Evolutionary conservation across 1,140 invertebrate species (phyloP), one percentile per base, ranked within the genome.

Genomic region (Drosophila kurseongensis): DNA sequence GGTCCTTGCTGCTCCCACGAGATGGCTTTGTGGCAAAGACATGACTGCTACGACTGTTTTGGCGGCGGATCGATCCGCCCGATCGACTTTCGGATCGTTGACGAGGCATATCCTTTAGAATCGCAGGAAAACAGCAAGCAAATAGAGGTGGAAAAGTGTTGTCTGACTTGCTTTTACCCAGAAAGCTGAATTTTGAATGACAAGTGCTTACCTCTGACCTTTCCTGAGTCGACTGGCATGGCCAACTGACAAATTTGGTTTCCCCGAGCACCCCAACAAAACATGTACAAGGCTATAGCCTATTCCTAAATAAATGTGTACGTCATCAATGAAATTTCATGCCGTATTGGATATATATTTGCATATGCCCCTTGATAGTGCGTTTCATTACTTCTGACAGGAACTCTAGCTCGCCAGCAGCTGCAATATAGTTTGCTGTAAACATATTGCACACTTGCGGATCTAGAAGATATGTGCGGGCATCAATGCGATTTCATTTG

Each of bases 171-270:
- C 42, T 67, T 5, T 29, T 27, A 42, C 42, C 50, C 57, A 14
- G 27, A 73, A 48, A 50, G 23, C 57, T 18, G 52, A 77, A 80
- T 88, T 86, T 88, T 4, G 83, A 85, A 69, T 82, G 42, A 54
- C 10, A 44, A 27, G 1, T 7, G 12, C 18, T 29, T 12, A 18
- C 45, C 51, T 76, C 4, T 55, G 9, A 38, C 38, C 14, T n/a
- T 12, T 14, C 6, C 27, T 1, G 7, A 72, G 16, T n/a, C 16
- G 0, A 40, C 14, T 3, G 5, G 5, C 55, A 16, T 0, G 13
- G 72, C 69, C 59, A 55, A 65, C 71, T 74, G 13, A 9, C 13
- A 18, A 14, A 27, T 7, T 8, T 8, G 5, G 10, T 23, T 12
- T 12, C 54, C 36, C 36, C 5, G 27, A 38, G 36, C 35, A 29